Conservation (phyloP, 2,113 vertebrate genomes). For the Neogobius melanostomus region DNA sequence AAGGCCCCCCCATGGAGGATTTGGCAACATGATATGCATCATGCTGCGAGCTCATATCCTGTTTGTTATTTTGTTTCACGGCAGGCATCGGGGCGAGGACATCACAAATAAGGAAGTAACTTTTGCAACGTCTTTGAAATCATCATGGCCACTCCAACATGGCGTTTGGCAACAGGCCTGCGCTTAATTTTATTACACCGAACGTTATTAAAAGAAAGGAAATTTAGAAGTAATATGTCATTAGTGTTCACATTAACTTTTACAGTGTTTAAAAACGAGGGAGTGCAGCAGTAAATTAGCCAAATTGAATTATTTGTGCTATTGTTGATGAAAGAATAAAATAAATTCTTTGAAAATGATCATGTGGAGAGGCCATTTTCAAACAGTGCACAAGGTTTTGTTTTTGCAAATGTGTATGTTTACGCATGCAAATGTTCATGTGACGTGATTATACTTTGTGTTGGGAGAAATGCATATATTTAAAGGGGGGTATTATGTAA, state of each 20-base stretch:
- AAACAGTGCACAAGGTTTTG: no score
- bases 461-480: no score
- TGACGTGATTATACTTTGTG: no score
- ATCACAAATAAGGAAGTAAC: slow-evolving; percentile 11
- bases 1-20: slow-evolving; percentile 41
- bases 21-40: slow-evolving; percentile 38
- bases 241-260: background rate
- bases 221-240: slow-evolving; percentile 1
- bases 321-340: no score
- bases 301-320: no score
- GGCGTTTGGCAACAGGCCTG: slow-evolving; percentile 7
- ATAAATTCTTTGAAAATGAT: no score
- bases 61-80: slow-evolving; percentile 28
- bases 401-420: no score
- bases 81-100: slow-evolving; percentile 24
- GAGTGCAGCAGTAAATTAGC: no score
- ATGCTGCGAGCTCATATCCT: slow-evolving; percentile 60
- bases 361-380: no score
- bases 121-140: slow-evolving; percentile 43
- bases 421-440: no score
- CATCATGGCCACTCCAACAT: background rate
- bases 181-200: slow-evolving; percentile 12
- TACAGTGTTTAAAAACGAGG: background rate
- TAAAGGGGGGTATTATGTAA: no score
- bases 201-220: slow-evolving; percentile 7